Base-by-base conservation (phyloP, 2,797 vertebrate genomes). In the Typhlichthys subterraneus region DNA sequence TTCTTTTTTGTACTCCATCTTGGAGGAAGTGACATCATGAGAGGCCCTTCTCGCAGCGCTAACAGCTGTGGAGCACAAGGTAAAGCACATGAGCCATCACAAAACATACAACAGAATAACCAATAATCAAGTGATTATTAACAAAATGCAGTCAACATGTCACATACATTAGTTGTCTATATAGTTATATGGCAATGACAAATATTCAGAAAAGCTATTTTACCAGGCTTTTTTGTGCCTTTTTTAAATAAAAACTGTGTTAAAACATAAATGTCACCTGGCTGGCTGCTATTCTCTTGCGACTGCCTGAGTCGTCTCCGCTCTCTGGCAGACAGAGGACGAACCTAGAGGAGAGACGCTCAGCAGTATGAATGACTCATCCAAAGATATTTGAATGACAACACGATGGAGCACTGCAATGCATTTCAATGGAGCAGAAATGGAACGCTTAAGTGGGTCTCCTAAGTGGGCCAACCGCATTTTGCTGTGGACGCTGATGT, bases 251-350 rank as follows among this genome's bases (percentile, higher is more conserved):
- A 9, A 42, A 42, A 9, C 7, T 42, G 7, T 42, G 6, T 42
- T 42, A 2, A 62, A 12, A 53, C 6, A 63, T 0, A 33, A 46
- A 19, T n/a, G 2, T 7, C 78, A 46, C 95, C 94, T 91, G 89
- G 78, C 53, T 91, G 85, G 64, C 70, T 69, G 63, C 69, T 52
- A 49, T 86, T 92, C 69, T 97, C 95, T 68, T 85, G 93, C 12
- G 94, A 95, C 72, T 96, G 95, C 76, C 96, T 98, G 72, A 99
- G 89, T 75, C 97, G 84, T 70, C 97, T 93, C 48, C 97, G 94
- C 82, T 99, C 97, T 89, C 97, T 93, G 31, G 97, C 97, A 60
- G 97, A 95, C 70, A 98, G 85, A 48, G 93, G 96, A 1, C 95
- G 94, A 56, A 93, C 93, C 97, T 99, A 65, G 4, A 52, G 76